Conservation (phyloP, 2,113 vertebrate species). For the Condylura cristata region DNA sequence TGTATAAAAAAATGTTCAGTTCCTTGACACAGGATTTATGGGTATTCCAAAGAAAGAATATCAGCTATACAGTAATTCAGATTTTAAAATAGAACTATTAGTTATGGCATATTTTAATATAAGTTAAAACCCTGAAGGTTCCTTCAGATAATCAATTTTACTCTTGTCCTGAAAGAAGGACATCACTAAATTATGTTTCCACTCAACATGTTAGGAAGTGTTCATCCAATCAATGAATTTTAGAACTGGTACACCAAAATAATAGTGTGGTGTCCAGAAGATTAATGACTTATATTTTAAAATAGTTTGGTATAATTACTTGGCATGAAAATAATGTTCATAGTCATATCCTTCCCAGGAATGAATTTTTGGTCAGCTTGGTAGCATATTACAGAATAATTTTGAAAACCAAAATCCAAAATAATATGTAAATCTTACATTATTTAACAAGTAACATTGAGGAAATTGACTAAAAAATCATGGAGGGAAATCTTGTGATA, state of each 20-base stretch:
- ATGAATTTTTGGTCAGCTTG: background rate
- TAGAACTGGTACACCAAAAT: background rate
- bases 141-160: background rate
- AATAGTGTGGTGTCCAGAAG: background rate
- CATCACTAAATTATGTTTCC: background rate
- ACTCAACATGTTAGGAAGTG: background rate
- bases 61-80: background rate
- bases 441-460: background rate
- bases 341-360: constrained; percentile 7
- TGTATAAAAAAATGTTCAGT: background rate
- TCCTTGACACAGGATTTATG: background rate
- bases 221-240: constrained; percentile 16
- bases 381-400: background rate
- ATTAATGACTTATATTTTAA: constrained; percentile 15
- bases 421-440: background rate
- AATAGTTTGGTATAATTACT: constrained; percentile 15
- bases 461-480: background rate
- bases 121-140: background rate
- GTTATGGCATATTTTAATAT: background rate
- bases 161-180: background rate
- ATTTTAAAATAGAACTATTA: constrained; percentile 5
- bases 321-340: background rate
- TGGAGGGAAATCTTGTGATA: background rate
- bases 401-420: constrained; percentile 25
- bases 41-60: background rate